These are phyloP conservation scores for Galerucella nymphaeae DNA, from an alignment of 2,888 invertebrate species.

Conservation along the genomic window DNA sequence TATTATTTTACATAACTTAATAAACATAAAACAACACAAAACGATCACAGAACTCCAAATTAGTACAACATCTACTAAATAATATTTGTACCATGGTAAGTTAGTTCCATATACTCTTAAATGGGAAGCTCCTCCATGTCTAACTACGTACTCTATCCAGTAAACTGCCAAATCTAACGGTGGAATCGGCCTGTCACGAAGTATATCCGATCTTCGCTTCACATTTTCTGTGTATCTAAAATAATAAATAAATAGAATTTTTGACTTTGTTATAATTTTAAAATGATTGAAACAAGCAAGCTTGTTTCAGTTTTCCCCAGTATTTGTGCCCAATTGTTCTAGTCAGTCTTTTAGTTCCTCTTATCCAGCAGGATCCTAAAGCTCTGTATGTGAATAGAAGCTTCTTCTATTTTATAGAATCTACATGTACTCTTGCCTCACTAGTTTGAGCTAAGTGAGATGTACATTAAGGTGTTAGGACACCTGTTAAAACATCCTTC, in stretches of 20 bases:
- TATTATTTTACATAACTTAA: slow-evolving; percentile 2
- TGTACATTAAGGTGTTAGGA: too few relatives aligned
- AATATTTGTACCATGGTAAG: slow-evolving; percentile 43
- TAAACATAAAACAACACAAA: neutral
- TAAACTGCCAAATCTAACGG: slow-evolving; percentile 45
- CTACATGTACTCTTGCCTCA: too few relatives aligned
- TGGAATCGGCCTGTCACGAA: slow-evolving; percentile 33
- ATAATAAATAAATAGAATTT: neutral
- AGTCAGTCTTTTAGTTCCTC: too few relatives aligned
- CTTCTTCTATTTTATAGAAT: too few relatives aligned
- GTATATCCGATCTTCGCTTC: slow-evolving; percentile 35
- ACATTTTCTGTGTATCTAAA: slow-evolving; percentile 40
- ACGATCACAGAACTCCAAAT: slow-evolving; percentile 9
- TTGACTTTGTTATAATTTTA: too few relatives aligned
- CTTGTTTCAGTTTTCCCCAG: too few relatives aligned
- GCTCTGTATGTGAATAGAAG: too few relatives aligned
- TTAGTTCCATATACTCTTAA: slow-evolving; percentile 39
- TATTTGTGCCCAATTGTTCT: too few relatives aligned
- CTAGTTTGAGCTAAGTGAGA: too few relatives aligned
- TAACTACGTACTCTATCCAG: slow-evolving; percentile 46
- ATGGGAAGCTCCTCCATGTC: slow-evolving; percentile 35
- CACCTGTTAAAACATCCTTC: too few relatives aligned
- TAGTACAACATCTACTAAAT: slow-evolving; percentile 38
- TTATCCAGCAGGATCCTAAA: too few relatives aligned
- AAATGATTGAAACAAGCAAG: too few relatives aligned